phyloP scores from a whole-genome alignment of 2,797 vertebrate genomes.

The Thamnophis elegans region DNA sequence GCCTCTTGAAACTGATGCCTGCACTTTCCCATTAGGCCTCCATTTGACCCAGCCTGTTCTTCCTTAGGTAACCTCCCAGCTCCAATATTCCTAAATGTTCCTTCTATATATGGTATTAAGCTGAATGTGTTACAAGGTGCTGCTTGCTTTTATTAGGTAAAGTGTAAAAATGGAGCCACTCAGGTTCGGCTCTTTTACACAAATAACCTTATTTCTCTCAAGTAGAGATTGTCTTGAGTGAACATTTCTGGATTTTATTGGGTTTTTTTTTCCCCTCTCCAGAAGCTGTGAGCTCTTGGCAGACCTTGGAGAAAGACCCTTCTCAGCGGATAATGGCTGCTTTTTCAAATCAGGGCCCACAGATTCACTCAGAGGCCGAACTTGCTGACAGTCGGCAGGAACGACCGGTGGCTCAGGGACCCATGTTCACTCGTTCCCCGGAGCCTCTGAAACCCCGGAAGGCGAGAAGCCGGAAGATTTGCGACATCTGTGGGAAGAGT shows the following conservation, averaged over 20 bases:
- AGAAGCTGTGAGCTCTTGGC: not conserved
- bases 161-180: too few relatives aligned
- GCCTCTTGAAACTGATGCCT: too few relatives aligned
- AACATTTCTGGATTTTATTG: not conserved
- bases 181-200: too few relatives aligned
- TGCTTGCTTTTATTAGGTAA: too few relatives aligned
- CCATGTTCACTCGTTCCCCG: rapidly evolving
- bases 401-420: not conserved
- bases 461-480: slow-evolving; percentile 31
- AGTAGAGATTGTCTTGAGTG: not conserved
- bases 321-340: not conserved
- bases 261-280: not conserved
- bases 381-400: rapidly evolving
- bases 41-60: too few relatives aligned
- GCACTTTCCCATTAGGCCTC: too few relatives aligned
- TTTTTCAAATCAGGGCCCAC: not conserved
- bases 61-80: too few relatives aligned
- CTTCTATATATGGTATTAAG: too few relatives aligned
- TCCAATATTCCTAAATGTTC: too few relatives aligned
- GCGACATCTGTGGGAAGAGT: slow-evolving; percentile 66
- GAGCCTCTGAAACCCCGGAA: not conserved
- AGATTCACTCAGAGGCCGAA: not conserved
- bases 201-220: too few relatives aligned
- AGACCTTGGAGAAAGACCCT: not conserved
- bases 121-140: too few relatives aligned